Evolutionary conservation across 2,888 invertebrate genomes (phyloP), one percentile per base, ranked within the genome.

Genomic region (Digitonthophagus gazella): DNA sequence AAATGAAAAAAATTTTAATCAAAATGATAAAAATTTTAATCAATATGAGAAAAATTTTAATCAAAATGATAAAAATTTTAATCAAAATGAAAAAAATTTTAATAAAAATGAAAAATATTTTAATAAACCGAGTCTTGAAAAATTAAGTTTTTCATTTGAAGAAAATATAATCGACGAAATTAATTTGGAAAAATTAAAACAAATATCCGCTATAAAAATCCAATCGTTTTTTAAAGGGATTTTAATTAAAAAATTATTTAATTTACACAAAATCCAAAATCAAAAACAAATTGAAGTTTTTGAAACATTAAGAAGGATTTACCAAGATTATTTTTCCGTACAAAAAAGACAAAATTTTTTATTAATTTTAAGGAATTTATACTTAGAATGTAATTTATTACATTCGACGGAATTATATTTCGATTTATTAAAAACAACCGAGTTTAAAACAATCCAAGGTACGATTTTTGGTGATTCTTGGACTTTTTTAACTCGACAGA

Each of bases 201-300:
- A 80, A 70, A 68, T 71, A n/a, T 75, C 78, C 0, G 77, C 79
- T 14, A 72, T 76, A 4, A 76, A 69, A 70, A 75, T 82, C 4
- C 81, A 82, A 69, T 73, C 80, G 0, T 76, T 76, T 65, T 80
- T 81, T 65, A 77, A 75, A 72, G 75, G 74, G 58, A 66, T 77
- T 11, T 78, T 75, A 67, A 73, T 78, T 2, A 71, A 76, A 70
- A 73, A 73, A 65, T 55, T 79, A 15, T 70, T 74, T 67, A 71
- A 66, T 56, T 69, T 74, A 20, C 79, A 78, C 28, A 63, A 73
- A n/a, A 71, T 73, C 3, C n/a, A 55, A 0, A 72, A 79, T 64
- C 75, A 73, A 22, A 67, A 74, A 18, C 75, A 77, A 69, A 61
- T 66, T 2, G 71, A 74, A 44, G 73, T 77, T 15, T 76, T 77